Conservation (phyloP, 2,888 invertebrate species). For the Neoitamus cyanurus region DNA sequence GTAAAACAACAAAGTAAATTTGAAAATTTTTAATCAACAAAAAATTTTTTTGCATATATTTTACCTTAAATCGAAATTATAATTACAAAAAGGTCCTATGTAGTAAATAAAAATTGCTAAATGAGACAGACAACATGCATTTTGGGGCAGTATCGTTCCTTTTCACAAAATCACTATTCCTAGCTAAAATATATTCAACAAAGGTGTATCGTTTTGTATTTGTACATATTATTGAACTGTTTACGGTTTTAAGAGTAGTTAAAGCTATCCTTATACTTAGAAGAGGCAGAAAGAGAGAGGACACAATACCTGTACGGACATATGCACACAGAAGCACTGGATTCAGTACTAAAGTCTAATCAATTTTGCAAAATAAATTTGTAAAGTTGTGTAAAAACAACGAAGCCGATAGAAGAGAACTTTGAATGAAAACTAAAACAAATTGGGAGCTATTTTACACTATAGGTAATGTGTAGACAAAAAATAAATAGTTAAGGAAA, state of each 20-base stretch:
- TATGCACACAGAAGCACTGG: not conserved
- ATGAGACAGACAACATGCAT: conserved; percentile 30
- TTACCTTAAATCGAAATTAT: conserved; percentile 14
- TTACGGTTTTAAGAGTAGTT: not conserved
- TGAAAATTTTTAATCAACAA: conserved; percentile 30
- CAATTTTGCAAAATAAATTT: not conserved
- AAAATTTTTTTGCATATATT: conserved; percentile 15
- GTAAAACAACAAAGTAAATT: conserved; percentile 28
- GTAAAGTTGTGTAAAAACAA: not conserved
- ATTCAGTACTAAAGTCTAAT: not conserved
- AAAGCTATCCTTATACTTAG: not conserved
- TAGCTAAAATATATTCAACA: conserved; percentile 9
- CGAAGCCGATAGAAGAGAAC: not conserved
- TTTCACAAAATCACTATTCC: not conserved
- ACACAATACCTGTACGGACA: not conserved
- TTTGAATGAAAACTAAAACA: not conserved
- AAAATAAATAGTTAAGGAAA: too few species aligned
- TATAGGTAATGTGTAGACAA: too few species aligned
- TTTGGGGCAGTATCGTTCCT: conserved; percentile 3
- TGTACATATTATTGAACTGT: conserved; percentile 35
- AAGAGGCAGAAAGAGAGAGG: not conserved
- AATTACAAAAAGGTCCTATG: conserved; percentile 10
- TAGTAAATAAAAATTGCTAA: conserved; percentile 28
- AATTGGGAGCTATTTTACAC: not conserved
- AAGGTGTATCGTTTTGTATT: not conserved